Base-by-base conservation (phyloP, 2,888 invertebrate genomes). In the Nycteola revayana region DNA sequence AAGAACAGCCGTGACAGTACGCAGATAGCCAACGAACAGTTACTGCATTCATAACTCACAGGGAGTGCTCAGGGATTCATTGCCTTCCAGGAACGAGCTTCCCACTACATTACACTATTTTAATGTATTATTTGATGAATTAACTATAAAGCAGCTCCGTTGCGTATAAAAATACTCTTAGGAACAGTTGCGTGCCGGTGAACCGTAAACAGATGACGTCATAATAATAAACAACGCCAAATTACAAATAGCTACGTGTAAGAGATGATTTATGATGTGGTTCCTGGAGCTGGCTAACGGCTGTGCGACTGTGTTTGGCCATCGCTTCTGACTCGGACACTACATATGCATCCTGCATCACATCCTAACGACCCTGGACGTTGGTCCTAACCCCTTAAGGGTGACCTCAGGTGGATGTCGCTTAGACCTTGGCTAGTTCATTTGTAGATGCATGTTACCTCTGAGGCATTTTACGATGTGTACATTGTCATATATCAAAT, bases 161-260 rank as follows among this genome's bases (percentile, higher is more conserved):
- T 28, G 27, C 30, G 28, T 46, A 35, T 40, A 33, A 36, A 44
- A 40, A 50, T 44, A 40, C 42, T 45, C 29, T 37, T 39, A 40
- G 36, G 50, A 43, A 39, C 40, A 45, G 53, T 37, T 45, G 33
- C 40, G 47, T 45, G 50, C 47, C 40, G 29, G 36, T 32, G 25
- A 36, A 36, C 28, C 28, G 44, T 53, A 60, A 50, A 55, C 50
- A 43, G 18, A 31, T 59, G 56, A 60, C 58, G 58, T 64, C 53
- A 51, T 29, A 33, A 44, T 45, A 46, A 48, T 52, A 63, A 60
- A 61, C 49, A 60, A 50, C 48, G 25, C 40, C 33, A 48, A 56
- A 50, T 54, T 40, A 49, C 36, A 46, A 49, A 61, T 50, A 14
- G 14, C n/a, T n/a, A n/a, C n/a, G 14, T 14, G 48, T 47, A 45